Base-by-base conservation (phyloP, 2,888 invertebrate genomes). In the Sabatieria punctata region DNA sequence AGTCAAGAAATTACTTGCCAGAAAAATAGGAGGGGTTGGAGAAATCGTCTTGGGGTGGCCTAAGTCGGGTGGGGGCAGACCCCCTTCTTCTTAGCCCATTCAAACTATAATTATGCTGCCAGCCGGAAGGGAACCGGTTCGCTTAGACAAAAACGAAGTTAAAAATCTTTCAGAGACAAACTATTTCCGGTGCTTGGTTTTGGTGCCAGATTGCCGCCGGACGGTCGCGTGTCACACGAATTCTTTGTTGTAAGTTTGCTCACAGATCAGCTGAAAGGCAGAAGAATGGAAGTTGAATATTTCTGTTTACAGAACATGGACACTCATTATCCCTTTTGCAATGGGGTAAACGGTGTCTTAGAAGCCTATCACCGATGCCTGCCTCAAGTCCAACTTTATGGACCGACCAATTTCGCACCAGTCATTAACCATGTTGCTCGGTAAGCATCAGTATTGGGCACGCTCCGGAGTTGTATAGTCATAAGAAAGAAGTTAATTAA, bases 401-500 rank as follows among this genome's bases (percentile, higher is more conserved):
- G 74, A 3, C 74, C 74, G 11, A 74, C 75, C 15, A 74, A 74
- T 57, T 74, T 74, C 58, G 68, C 73, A n/a, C 74, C 74, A 2
- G 66, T 71, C 36, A 70, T 74, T 41, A 70, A 70, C 50, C 73
- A 73, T 57, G 65, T 68, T 19, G 61, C 64, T 23, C 63, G 55
- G 63, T 66, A 54, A 52, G 55, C 15, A n/a, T n/a, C n/a, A n/a
- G n/a, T n/a, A n/a, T n/a, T n/a, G n/a, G n/a, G n/a, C n/a, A n/a
- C n/a, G n/a, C n/a, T n/a, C n/a, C n/a, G n/a, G n/a, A n/a, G n/a
- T n/a, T n/a, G n/a, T n/a, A n/a, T n/a, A n/a, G n/a, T n/a, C n/a
- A n/a, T n/a, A n/a, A n/a, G n/a, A n/a, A n/a, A n/a, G n/a, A n/a
- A n/a, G n/a, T n/a, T n/a, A n/a, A n/a, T n/a, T n/a, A n/a, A n/a